phyloP scores from a whole-genome alignment of 2,888 invertebrate species.

The Lasioglossum zephyrum region DNA sequence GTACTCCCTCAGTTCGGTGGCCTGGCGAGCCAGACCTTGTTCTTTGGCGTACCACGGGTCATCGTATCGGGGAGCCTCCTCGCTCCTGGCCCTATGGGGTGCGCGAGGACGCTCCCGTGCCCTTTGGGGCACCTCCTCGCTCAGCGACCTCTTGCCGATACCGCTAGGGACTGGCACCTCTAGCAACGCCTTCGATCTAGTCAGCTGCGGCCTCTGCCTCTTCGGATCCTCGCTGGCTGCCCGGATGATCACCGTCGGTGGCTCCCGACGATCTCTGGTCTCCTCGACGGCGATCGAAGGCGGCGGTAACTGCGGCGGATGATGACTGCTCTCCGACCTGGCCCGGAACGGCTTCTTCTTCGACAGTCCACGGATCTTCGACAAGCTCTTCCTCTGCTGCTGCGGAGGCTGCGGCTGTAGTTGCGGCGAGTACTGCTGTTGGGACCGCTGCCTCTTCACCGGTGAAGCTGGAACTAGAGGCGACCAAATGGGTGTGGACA shows the following conservation, averaged over 20 bases:
- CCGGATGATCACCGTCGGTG: slow-evolving; percentile 71
- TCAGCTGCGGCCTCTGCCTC: slow-evolving; percentile 77
- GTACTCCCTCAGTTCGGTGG: slow-evolving; percentile 80
- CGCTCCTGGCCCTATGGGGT: slow-evolving; percentile 81
- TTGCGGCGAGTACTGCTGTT: slow-evolving; percentile 58
- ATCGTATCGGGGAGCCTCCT: slow-evolving; percentile 79
- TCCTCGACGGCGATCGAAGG: neutral
- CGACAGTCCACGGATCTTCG: slow-evolving; percentile 68
- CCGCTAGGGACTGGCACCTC: slow-evolving; percentile 78
- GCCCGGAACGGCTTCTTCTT: slow-evolving; percentile 73
- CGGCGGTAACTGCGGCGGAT: slow-evolving; percentile 33
- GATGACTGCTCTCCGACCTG: slow-evolving; percentile 72
- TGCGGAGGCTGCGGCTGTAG: slow-evolving; percentile 52
- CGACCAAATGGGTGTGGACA: slow-evolving; percentile 79
- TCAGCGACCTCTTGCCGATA: slow-evolving; percentile 80
- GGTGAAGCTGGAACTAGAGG: slow-evolving; percentile 71
- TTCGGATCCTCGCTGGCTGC: slow-evolving; percentile 80
- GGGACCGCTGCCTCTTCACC: slow-evolving; percentile 53
- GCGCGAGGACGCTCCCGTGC: slow-evolving; percentile 73
- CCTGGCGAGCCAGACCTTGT: slow-evolving; percentile 57
- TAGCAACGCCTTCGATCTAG: slow-evolving; percentile 79
- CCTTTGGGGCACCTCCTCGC: slow-evolving; percentile 81
- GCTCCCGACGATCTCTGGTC: slow-evolving; percentile 66
- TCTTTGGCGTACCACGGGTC: slow-evolving; percentile 78
- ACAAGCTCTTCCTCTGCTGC: slow-evolving; percentile 68